Evolutionary conservation across 2,113 vertebrate genomes (phyloP).

Genomic region (Anser brachyrhynchus): DNA sequence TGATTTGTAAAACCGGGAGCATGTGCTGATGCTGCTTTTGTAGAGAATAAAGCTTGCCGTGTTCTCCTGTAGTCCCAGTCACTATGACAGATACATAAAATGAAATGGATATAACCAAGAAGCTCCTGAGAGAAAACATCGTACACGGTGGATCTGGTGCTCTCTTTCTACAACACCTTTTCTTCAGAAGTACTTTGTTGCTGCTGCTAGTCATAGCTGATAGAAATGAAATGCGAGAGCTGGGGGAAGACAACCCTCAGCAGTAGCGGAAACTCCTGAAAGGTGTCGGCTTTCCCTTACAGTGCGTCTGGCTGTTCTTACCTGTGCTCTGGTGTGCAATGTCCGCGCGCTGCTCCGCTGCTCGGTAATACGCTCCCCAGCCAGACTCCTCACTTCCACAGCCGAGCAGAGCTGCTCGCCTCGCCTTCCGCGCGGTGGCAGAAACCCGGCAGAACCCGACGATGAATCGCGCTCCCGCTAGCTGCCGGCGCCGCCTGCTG

Average conservation of each 20-base stretch:
- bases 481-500: neutral
- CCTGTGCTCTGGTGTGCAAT: neutral
- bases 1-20: neutral
- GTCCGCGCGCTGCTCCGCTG: rapidly evolving
- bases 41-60: rapidly evolving
- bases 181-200: neutral
- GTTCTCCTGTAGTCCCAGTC: neutral
- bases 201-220: neutral
- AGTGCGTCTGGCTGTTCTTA: neutral
- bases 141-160: neutral
- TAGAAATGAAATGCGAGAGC: neutral
- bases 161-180: neutral
- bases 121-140: rapidly evolving
- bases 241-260: neutral
- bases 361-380: rapidly evolving
- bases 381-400: rapidly evolving
- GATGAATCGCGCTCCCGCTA: rapidly evolving
- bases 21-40: no score
- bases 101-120: neutral
- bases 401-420: rapidly evolving
- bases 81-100: neutral
- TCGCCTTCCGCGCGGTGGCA: rapidly evolving
- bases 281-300: no score
- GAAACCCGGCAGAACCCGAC: rapidly evolving
- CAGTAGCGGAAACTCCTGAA: rapidly evolving